These are phyloP conservation scores for Ciconia boyciana DNA, from an alignment of 2,113 vertebrate genomes.

Conservation along the genomic window DNA sequence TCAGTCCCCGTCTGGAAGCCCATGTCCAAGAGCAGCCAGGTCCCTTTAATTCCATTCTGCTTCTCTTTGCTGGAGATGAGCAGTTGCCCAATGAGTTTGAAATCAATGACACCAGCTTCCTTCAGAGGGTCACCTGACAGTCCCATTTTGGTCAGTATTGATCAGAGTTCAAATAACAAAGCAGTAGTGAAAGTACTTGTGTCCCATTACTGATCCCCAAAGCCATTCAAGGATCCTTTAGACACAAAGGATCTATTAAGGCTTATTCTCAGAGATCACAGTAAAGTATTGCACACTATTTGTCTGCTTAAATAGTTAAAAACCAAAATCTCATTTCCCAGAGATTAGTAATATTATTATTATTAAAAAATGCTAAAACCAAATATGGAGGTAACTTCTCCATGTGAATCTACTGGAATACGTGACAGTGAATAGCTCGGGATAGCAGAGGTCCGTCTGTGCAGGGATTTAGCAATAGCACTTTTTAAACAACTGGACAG, in stretches of 20 bases:
- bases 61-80: neutral
- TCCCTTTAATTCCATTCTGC: constrained; percentile 9
- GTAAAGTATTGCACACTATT: constrained; percentile 35
- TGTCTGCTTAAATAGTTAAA: constrained; percentile 15
- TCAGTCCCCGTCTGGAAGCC: neutral
- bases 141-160: neutral
- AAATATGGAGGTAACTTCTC: constrained; percentile 17
- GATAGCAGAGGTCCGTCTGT: neutral
- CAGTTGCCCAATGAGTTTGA: neutral
- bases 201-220: neutral
- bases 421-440: neutral
- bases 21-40: neutral
- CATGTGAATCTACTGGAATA: neutral
- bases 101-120: neutral
- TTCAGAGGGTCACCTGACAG: neutral
- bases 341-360: neutral
- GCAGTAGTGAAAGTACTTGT: neutral
- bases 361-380: constrained; percentile 41
- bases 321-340: neutral
- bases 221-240: constrained; percentile 20
- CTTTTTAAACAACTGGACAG: neutral
- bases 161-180: neutral
- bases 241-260: constrained; percentile 21
- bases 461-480: neutral
- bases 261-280: constrained; percentile 29